A percentile compares a stretch with the other conserved stretches of the same genome.
Evolutionary conservation across 2,888 invertebrate genomes (phyloP).

Genomic region (Mythimna lalbum): DNA sequence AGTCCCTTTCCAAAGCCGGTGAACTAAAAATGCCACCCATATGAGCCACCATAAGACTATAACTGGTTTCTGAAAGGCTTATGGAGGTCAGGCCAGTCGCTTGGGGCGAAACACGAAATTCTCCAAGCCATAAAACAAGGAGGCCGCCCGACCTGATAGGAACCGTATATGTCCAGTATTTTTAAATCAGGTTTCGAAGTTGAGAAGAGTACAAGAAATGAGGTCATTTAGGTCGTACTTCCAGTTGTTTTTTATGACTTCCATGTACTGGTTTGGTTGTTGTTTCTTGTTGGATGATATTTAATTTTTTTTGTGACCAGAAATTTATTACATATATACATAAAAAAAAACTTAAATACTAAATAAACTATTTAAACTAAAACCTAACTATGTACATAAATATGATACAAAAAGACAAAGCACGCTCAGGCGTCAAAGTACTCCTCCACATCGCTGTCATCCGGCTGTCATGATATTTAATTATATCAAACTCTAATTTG

Average conservation of each 20-base stretch:
- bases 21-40: conserved; percentile 1
- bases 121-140: conserved; percentile 2
- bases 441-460: no score
- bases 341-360: no score
- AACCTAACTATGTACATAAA: no score
- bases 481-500: neutral
- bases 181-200: neutral
- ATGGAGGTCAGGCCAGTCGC: conserved; percentile 33
- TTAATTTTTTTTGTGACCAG: no score
- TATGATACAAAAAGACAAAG: no score
- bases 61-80: conserved; percentile 38
- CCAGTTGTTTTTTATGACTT: neutral
- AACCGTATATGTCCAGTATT: neutral
- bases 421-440: no score
- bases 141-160: conserved; percentile 20
- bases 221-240: conserved; percentile 10
- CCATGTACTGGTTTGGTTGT: neutral
- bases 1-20: neutral
- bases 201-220: conserved; percentile 4
- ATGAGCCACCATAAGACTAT: neutral
- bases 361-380: no score
- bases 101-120: conserved; percentile 37
- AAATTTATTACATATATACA: no score
- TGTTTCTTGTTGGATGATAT: no score
- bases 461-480: no score